Evolutionary conservation across 92 coral and sea anemone genomes (phyloP), one percentile per base, ranked within the genome.

Genomic region (Chrysogorgia sp.): DNA sequence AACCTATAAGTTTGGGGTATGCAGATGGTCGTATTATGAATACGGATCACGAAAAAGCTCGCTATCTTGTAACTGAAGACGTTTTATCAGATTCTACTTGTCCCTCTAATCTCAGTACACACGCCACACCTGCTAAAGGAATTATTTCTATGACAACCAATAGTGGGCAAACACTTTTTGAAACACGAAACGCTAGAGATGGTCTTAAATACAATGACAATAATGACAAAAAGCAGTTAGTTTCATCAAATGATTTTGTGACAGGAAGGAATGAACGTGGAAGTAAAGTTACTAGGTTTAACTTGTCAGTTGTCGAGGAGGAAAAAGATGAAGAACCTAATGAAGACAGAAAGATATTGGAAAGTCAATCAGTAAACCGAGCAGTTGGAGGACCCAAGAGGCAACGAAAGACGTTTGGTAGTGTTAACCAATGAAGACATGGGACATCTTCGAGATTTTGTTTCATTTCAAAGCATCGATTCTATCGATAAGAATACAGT

Each of bases 381-480:
- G n/a, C n/a, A 86, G 47, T 58, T 87, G 28, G 97, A 88, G 63
- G 68, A 77, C 63, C 84, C 84, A 32, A 71, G 86, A 25, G 79
- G 76, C 37, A 83, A 76, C 62, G 92, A 90, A 65, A 86, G 90
- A 75, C 89, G 88, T 50, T 83, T 66, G 12, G 43, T 12, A 12
- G 43, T 5, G 5, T 12, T 37, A 37, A 12, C 43, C 43, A 37
- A 37, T 37, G 43, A 12, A 37, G 12, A 37, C 43, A 12, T 37
- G 5, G 12, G 12, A 37, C 5, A 37, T 37, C 5, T 37, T 37
- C 43, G 12, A 37, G 12, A 37, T 37, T 37, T 37, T 37, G 12
- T 37, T 5, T 37, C 43, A 37, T 4, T 37, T 37, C 6, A 37
- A 37, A 37, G 43, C 43, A 37, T 12, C 6, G 43, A 37, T 37